Percentiles rank a stretch among this genome's conserved stretches.
Evolutionary conservation across 2,113 vertebrate genomes (phyloP).

Genomic region (Podarcis cretensis): DNA sequence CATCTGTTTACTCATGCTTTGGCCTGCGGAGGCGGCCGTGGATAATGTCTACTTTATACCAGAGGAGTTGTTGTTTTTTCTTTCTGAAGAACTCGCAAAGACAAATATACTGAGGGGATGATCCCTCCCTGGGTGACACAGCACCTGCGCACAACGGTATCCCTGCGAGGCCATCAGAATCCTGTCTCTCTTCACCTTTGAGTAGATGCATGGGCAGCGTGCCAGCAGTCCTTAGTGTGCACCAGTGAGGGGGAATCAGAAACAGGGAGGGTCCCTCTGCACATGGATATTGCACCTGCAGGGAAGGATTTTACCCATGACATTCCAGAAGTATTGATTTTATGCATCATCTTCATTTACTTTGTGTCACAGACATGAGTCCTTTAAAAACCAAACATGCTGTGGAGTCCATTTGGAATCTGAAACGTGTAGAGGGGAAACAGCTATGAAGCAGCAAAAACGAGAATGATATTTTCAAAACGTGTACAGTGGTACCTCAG

Average conservation of each 20-base stretch:
- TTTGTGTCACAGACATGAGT: no score
- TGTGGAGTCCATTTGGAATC: no score
- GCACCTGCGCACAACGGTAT: not conserved
- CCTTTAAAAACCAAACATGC: no score
- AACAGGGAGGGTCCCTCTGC: no score
- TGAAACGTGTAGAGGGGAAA: no score
- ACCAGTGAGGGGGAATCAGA: not conserved
- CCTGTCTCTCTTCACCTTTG: not conserved
- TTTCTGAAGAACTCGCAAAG: conserved; percentile 2
- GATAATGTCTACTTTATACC: conserved; percentile 32
- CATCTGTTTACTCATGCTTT: conserved; percentile 33
- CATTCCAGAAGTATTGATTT: not conserved
- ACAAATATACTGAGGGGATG: conserved; percentile 8
- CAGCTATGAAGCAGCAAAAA: no score
- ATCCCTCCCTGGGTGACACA: not conserved
- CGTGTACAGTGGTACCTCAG: no score
- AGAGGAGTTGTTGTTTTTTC: not conserved
- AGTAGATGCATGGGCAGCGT: no score
- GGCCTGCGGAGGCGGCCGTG: conserved; percentile 4
- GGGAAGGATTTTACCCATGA: not conserved
- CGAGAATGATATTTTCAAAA: no score
- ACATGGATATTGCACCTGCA: not conserved
- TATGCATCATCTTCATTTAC: no score
- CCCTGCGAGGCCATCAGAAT: not conserved
- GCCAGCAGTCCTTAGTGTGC: not conserved